Conservation (phyloP, 1,140 invertebrate species). For the Lucilia cuprina region DNA sequence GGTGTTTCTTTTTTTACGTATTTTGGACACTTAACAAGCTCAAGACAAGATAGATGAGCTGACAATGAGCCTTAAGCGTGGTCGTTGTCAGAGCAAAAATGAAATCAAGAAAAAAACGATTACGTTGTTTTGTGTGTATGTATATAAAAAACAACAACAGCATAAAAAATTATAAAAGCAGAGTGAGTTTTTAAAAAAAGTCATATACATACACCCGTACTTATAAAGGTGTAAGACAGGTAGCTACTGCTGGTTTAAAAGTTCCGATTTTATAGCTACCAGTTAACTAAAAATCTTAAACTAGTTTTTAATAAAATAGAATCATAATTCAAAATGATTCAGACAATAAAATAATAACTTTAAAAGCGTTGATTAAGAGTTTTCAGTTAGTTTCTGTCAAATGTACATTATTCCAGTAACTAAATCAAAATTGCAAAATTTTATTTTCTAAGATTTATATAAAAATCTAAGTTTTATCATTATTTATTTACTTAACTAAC, state of each 20-base stretch:
- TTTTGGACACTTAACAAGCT: conserved; percentile 32
- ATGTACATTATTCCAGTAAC: no score
- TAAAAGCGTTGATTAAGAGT: no score
- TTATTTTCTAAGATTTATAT: no score
- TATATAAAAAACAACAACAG: conserved; percentile 10
- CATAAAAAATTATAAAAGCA: conserved; percentile 11
- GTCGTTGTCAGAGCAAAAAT: conserved; percentile 5
- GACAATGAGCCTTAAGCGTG: conserved; percentile 32
- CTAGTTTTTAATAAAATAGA: no score
- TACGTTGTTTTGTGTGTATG: not conserved
- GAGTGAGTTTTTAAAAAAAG: not conserved
- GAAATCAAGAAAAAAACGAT: not conserved
- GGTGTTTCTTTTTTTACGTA: not conserved
- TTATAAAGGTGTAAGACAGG: conserved; percentile 28
- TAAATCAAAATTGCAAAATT: no score
- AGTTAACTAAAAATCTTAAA: no score
- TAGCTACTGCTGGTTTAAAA: not conserved
- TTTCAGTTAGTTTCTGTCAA: no score
- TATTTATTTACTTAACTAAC: no score
- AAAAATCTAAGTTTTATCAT: no score
- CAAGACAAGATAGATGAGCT: conserved; percentile 34
- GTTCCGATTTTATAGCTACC: no score
- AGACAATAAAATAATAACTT: no score
- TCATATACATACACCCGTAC: not conserved
- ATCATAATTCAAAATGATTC: no score